Conservation (phyloP, 2,888 invertebrate genomes). For the Meta bourneti region DNA sequence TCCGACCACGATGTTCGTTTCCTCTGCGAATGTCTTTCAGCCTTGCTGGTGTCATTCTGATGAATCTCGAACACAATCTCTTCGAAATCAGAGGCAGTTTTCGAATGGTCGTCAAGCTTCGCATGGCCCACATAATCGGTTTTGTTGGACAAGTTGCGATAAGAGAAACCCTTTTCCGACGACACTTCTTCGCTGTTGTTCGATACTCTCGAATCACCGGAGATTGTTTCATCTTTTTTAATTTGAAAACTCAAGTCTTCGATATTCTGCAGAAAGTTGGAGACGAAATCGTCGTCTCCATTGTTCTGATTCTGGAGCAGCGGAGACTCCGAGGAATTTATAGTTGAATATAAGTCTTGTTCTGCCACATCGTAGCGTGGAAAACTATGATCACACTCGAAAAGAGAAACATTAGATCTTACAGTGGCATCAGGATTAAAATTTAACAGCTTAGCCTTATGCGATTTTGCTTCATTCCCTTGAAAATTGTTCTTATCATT, state of each 20-base stretch:
- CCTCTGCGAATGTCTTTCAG: not conserved
- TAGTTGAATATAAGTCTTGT: not conserved
- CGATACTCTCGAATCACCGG: not conserved
- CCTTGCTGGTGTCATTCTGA: not conserved
- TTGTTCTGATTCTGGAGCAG: not conserved
- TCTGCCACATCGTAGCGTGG: not conserved
- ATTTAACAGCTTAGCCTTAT: too few relatives aligned
- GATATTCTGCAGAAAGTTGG: not conserved
- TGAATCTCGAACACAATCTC: not conserved
- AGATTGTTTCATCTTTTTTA: not conserved
- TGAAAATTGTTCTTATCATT: not conserved
- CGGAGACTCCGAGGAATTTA: not conserved
- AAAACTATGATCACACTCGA: constrained; percentile 36
- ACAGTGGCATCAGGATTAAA: too few relatives aligned
- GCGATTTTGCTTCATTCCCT: too few relatives aligned
- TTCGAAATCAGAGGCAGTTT: not conserved
- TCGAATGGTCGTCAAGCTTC: not conserved
- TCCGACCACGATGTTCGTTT: constrained; percentile 36
- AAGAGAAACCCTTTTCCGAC: not conserved
- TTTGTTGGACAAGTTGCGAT: too few relatives aligned
- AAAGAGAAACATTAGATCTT: not conserved
- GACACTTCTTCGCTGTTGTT: not conserved
- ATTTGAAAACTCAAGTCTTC: not conserved
- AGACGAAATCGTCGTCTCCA: not conserved
- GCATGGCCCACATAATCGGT: not conserved